Conservation (phyloP, 2,113 vertebrate species). For the Apus apus region DNA sequence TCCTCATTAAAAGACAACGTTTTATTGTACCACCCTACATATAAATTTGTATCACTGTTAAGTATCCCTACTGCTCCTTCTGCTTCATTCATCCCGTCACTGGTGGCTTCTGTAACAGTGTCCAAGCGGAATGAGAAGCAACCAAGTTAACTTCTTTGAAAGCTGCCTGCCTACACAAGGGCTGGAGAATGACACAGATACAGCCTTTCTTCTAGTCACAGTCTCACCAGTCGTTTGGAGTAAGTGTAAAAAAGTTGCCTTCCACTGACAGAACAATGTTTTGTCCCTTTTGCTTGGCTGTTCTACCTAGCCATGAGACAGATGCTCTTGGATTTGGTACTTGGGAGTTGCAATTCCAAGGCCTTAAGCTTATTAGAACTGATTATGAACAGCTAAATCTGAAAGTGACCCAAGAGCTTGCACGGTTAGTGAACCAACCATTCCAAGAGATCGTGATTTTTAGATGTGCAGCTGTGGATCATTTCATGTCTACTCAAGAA, state of each 20-base stretch:
- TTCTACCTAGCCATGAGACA: neutral
- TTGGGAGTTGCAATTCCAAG: fast-evolving
- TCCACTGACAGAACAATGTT: neutral
- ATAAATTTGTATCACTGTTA: fast-evolving
- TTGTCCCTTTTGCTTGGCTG: neutral
- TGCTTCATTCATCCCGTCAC: neutral
- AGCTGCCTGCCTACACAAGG: too few species aligned
- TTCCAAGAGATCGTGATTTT: neutral
- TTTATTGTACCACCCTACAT: too few species aligned
- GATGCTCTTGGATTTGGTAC: neutral
- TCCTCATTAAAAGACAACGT: neutral
- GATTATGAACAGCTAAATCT: neutral
- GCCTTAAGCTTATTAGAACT: neutral
- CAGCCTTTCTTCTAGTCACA: neutral
- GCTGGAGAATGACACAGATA: neutral
- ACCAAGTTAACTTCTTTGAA: neutral
- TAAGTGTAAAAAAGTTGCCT: neutral
- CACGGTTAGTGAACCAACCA: neutral
- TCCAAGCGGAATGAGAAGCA: neutral
- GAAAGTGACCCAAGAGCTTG: neutral
- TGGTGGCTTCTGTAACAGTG: neutral
- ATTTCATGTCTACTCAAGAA: neutral
- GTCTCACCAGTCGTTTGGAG: fast-evolving
- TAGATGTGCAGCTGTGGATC: fast-evolving
- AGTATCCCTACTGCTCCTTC: neutral